A percentile compares a stretch with the other conserved stretches of the same genome.
Conservation (phyloP, 2,797 vertebrate species). For the Tarsius wallacei region DNA sequence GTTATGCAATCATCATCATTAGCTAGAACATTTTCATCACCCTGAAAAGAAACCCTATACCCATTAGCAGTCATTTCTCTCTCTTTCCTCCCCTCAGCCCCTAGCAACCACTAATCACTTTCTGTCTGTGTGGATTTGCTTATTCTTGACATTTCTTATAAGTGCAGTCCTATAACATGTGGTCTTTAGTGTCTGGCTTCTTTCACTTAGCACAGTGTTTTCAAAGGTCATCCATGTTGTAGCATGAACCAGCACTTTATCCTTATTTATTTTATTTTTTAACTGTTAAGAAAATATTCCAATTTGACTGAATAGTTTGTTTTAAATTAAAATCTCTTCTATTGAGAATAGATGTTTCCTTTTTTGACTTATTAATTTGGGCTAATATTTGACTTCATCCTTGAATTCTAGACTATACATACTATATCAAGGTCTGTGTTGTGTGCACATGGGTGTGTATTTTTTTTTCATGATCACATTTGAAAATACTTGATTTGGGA, state of each 20-base stretch:
- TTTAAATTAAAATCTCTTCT: slow-evolving; percentile 40
- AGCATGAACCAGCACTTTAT: not conserved
- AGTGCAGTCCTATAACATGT: not conserved
- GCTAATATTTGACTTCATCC: not conserved
- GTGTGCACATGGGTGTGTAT: not conserved
- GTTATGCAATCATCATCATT: not conserved
- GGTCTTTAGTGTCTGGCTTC: not conserved
- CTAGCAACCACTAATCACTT: not conserved
- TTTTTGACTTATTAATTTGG: slow-evolving; percentile 24
- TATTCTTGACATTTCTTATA: not conserved
- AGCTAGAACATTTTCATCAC: slow-evolving; percentile 57
- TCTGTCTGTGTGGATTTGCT: slow-evolving; percentile 16
- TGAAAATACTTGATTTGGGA: slow-evolving; percentile 47
- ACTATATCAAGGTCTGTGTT: not conserved
- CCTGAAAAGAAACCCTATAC: not conserved
- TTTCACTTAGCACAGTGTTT: slow-evolving; percentile 53
- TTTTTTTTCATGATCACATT: slow-evolving; percentile 21
- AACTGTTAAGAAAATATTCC: slow-evolving; percentile 21
- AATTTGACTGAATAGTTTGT: not conserved
- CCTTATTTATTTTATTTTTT: slow-evolving; percentile 9
- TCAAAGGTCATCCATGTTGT: slow-evolving; percentile 6
- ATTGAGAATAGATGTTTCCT: slow-evolving; percentile 21
- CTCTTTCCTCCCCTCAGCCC: not conserved
- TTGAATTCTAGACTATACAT: slow-evolving; percentile 62
- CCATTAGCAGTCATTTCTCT: not conserved